Conservation (phyloP, 2,888 invertebrate species). For the Dicyrtomina minuta region DNA sequence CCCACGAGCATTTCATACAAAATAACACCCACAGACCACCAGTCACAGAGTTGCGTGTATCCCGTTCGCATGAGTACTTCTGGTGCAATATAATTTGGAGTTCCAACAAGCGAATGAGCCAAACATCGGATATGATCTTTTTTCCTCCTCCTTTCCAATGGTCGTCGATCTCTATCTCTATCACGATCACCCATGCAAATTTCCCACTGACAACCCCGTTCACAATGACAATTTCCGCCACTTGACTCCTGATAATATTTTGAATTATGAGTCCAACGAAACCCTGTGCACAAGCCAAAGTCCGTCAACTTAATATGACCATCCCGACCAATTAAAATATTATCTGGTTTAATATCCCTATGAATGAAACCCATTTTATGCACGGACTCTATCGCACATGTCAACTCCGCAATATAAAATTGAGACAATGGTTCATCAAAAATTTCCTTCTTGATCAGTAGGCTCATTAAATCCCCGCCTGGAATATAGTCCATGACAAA, state of each 20-base stretch:
- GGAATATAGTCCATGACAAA: constrained; percentile 99
- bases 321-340: constrained; percentile 94
- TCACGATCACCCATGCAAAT: no score
- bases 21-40: constrained; percentile 99
- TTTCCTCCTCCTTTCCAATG: constrained; percentile 73
- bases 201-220: constrained; percentile 31
- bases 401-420: constrained; percentile 89
- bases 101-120: constrained; percentile 97
- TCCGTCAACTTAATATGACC: constrained; percentile 99
- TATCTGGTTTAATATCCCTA: constrained; percentile 74
- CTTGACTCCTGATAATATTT: constrained; percentile 81
- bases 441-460: constrained; percentile 93
- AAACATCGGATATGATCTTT: constrained; percentile 89
- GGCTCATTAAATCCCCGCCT: constrained; percentile 98
- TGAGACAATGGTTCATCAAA: constrained; percentile 87
- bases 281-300: constrained; percentile 98
- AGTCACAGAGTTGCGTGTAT: constrained; percentile 93
- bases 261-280: constrained; percentile 99
- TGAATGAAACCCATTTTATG: constrained; percentile 99
- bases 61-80: constrained; percentile 89
- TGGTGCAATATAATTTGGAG: constrained; percentile 99
- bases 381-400: constrained; percentile 98
- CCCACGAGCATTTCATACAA: constrained; percentile 99
- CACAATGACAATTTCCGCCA: constrained; percentile 38
- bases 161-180: constrained; percentile 63